Base-by-base conservation (phyloP, 2,797 vertebrate species). In the Intellagama lesueurii region DNA sequence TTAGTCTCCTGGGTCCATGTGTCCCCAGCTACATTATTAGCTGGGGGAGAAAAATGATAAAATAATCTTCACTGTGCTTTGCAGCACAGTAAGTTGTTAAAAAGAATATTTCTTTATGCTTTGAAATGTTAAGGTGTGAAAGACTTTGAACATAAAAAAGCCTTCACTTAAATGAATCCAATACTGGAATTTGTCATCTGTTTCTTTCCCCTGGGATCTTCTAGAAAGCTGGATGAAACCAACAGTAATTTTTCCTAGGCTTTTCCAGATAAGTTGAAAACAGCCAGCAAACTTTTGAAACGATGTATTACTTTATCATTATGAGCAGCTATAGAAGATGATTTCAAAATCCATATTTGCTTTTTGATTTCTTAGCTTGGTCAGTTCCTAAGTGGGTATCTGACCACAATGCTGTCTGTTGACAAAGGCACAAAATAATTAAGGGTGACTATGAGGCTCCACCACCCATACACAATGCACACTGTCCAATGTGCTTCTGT, bases 1-100 rank as follows among this genome's bases (percentile, higher is more conserved):
- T 85, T 75, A 79, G 28, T 56, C 88, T 11, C 28, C 17, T 60
- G 47, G 87, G 47, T 30, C 78, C 47, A 77, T 77, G 68, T 16
- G 70, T 2, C 2, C 70, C 82, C 26, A 87, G 80, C 19, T 49
- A 84, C 9, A 40, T 26, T 89, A 26, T 32, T 24, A 82, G 91
- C 12, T 44, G 32, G 8, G n/a, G n/a, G n/a, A 1, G 1, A 17
- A 22, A 68, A 1, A 5, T 91, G 83, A 70, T 28, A 47, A 3
- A 72, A 87, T n/a, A 91, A 30, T 7, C 14, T 91, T 78, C 16
- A 0, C 30, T 81, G 24, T 85, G 12, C 2, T 92, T 89, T 91
- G 52, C 56, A 68, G 83, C 14, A 76, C 22, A 56, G 7, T 73
- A 7, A 11, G 5, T 1, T 49, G 1, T 92, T 73, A 47, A 47